Evolutionary conservation across 2,888 invertebrate species (phyloP), one percentile per base, ranked within the genome.

Genomic region (Drosophila setosimentum): DNA sequence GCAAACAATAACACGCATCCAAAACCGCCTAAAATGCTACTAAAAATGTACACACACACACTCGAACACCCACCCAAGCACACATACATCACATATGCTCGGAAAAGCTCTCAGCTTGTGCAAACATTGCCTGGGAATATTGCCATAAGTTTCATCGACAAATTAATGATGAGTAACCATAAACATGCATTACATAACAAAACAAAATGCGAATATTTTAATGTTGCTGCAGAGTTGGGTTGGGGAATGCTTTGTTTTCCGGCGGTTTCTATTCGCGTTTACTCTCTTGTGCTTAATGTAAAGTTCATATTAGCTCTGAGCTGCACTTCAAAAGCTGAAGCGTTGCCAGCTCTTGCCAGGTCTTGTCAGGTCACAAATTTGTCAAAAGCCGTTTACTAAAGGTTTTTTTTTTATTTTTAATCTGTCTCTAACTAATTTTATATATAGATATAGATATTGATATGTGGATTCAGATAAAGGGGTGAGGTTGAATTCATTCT

Each of bases 131-230:
- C 77, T 90, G 90, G 82, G 90, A 87, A 87, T 79, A 81, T 88
- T 76, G 88, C 90, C 86, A 87, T 83, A 88, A 89, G 86, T 87
- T 87, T 87, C 88, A 87, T 87, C 90, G 90, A 85, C 86, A 87
- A 89, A 87, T 87, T 87, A 87, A 87, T 87, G 86, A 85, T 73
- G 81, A 76, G 85, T 73, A 84, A 83, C 89, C 87, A 89, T 84
- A 89, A 89, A 83, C 89, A 85, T 87, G 89, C 89, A 89, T 85
- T 87, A 87, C 87, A 75, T 89, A 89, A 83, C 87, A 87, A 89
- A 89, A 85, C 84, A 89, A 83, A 83, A 40, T 73, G 77, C 65
- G 60, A 55, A 76, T 72, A 55, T 68, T 82, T 66, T 37, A 88
- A 70, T 67, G 68, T 61, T 72, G 61, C 68, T 45, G 29, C 29